Conservation (phyloP, 37 sponge, comb jelly and placozoan genomes). For the Cliona cf. orientalis region DNA sequence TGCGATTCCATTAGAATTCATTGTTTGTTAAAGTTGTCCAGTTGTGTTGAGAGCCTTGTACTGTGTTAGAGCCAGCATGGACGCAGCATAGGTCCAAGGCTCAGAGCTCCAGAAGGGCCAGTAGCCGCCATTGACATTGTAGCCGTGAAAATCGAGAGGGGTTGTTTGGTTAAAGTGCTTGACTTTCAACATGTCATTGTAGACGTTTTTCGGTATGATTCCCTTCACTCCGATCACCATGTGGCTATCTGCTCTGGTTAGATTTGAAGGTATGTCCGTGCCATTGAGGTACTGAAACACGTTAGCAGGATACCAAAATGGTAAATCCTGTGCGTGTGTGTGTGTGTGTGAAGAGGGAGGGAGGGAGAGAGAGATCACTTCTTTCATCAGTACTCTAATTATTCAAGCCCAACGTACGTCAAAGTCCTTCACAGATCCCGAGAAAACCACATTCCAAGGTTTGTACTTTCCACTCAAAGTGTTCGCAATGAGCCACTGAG, state of each 20-base stretch:
- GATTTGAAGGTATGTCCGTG: conserved; percentile 3
- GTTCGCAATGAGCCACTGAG: conserved; percentile 41
- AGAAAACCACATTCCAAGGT: conserved; percentile 55
- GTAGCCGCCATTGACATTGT: conserved; percentile 18
- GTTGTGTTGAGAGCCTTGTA: conserved; percentile 1
- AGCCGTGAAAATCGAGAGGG: conserved; percentile 56
- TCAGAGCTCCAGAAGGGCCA: conserved; percentile 64
- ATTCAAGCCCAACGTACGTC: background rate
- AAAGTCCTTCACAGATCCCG: conserved; percentile 50
- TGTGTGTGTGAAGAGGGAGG: background rate
- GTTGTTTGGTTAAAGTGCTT: conserved; percentile 36
- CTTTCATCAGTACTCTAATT: too few relatives aligned
- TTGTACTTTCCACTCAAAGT: conserved; percentile 10
- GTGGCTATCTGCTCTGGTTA: background rate
- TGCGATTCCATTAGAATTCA: too few relatives aligned
- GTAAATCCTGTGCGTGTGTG: conserved; percentile 13
- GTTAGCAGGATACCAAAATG: conserved; percentile 59
- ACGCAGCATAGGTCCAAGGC: conserved; percentile 45
- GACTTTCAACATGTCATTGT: conserved; percentile 26
- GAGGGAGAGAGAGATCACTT: background rate
- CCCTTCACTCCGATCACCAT: conserved; percentile 33
- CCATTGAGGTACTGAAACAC: conserved; percentile 43
- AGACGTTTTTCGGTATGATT: conserved; percentile 36
- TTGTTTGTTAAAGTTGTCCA: background rate
- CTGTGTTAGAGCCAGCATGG: conserved; percentile 57